A percentile compares a stretch with the other conserved stretches of the same genome.
Evolutionary conservation across 2,797 vertebrate genomes (phyloP).

Genomic region (Muscicapa striata): DNA sequence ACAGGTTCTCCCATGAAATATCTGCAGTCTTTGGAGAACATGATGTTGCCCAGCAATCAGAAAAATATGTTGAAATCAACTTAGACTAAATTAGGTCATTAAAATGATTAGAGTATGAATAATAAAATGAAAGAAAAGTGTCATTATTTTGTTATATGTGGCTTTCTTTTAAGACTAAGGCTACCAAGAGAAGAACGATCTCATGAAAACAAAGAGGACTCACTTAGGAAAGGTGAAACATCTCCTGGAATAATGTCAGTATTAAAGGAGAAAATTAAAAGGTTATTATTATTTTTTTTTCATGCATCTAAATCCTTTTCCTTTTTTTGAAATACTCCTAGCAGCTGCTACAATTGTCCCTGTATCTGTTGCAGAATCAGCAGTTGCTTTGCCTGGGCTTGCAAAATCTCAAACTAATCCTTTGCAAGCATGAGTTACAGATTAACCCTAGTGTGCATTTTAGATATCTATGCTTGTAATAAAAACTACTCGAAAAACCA

Average conservation of each 20-base stretch:
- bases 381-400: constrained; percentile 55
- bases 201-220: neutral
- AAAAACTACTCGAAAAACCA: constrained; percentile 71
- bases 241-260: neutral
- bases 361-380: constrained; percentile 38
- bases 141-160: neutral
- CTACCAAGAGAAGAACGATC: neutral
- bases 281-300: constrained; percentile 13
- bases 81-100: constrained; percentile 48
- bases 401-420: constrained; percentile 47
- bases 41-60: neutral
- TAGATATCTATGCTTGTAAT: constrained; percentile 60
- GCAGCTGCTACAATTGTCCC: constrained; percentile 34
- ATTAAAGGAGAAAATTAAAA: constrained; percentile 30
- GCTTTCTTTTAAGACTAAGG: neutral
- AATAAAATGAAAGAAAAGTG: neutral
- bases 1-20: neutral
- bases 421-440: constrained; percentile 55
- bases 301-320: constrained; percentile 14
- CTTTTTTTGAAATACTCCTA: constrained; percentile 46
- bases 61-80: constrained; percentile 31
- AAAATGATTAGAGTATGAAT: neutral
- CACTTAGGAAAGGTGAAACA: neutral
- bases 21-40: neutral
- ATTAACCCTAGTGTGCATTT: constrained; percentile 59